Conservation (phyloP, 2,888 invertebrate species). For the Apotomis turbidana region DNA sequence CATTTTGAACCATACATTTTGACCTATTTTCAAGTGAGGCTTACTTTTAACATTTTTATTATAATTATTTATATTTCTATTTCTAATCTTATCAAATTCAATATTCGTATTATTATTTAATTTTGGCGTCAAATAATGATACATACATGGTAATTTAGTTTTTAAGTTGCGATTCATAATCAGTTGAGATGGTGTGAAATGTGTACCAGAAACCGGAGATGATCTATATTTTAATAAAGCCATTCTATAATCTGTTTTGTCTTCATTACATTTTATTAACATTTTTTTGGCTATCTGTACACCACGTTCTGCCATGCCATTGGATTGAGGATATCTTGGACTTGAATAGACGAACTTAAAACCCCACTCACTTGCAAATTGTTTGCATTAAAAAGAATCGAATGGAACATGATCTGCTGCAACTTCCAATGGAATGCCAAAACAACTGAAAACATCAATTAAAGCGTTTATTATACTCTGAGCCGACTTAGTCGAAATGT, state of each 20-base stretch:
- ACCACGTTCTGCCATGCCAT: no score
- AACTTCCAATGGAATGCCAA: constrained; percentile 40
- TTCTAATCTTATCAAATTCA: no score
- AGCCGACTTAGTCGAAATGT: no score
- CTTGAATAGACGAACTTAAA: no score
- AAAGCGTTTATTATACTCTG: background rate
- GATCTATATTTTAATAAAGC: no score
- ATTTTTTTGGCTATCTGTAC: no score
- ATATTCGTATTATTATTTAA: background rate
- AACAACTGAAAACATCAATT: constrained; percentile 42
- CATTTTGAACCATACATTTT: no score
- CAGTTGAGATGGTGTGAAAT: background rate
- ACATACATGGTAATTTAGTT: background rate
- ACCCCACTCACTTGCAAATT: background rate
- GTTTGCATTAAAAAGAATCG: constrained; percentile 26
- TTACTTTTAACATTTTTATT: background rate
- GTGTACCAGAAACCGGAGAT: no score
- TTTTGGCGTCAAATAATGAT: background rate
- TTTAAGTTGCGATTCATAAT: constrained; percentile 6
- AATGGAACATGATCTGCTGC: constrained; percentile 37
- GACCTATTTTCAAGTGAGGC: background rate
- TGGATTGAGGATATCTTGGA: no score
- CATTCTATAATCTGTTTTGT: background rate
- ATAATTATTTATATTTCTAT: no score
- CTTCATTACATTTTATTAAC: no score